Conservation (phyloP, 2,888 invertebrate genomes). For the Stramonita haemastoma region DNA sequence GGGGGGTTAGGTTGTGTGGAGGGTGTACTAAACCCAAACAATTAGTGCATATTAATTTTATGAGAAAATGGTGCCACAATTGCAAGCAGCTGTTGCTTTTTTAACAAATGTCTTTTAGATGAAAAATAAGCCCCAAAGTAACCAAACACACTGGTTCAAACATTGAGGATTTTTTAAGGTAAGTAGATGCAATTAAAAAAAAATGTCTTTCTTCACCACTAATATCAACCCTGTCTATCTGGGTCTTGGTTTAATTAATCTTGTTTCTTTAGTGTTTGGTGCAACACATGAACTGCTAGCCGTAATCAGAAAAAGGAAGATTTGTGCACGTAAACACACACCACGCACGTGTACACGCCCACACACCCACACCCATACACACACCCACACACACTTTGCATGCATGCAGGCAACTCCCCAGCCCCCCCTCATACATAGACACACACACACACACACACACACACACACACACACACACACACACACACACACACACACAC, state of each 20-base stretch:
- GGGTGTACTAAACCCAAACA: background rate
- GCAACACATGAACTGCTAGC: background rate
- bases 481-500: conserved; percentile 10
- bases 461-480: conserved; percentile 3
- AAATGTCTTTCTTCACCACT: too few species aligned
- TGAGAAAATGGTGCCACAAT: background rate
- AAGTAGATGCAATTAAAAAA: background rate
- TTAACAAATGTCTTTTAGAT: background rate
- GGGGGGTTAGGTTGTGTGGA: background rate
- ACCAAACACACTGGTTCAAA: too few species aligned
- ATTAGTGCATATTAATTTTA: too few species aligned
- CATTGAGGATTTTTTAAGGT: background rate
- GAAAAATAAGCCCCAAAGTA: too few species aligned
- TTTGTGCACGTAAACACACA: background rate
- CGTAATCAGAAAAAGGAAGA: background rate
- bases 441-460: background rate
- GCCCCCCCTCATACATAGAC: background rate
- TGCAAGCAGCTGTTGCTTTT: background rate
- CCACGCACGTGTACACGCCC: background rate
- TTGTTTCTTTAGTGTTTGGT: background rate
- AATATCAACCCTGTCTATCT: too few species aligned
- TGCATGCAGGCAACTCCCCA: too few species aligned
- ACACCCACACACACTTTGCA: background rate
- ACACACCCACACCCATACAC: background rate
- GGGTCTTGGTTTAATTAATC: background rate